These are phyloP conservation scores for Drosophila nr. perissopoda DNA, from an alignment of 2,888 invertebrate genomes.

Conservation along the genomic window DNA sequence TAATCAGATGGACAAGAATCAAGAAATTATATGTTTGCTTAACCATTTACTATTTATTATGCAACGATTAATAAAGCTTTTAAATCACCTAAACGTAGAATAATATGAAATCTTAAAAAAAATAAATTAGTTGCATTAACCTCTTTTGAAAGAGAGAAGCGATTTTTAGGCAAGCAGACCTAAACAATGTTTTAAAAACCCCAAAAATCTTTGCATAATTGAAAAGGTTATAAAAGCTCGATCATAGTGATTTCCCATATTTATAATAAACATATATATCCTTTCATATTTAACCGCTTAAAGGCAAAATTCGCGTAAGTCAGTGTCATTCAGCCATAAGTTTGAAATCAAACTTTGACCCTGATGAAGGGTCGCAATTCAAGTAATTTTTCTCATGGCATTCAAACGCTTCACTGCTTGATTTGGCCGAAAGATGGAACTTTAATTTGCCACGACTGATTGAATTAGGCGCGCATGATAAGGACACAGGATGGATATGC, in stretches of 20 bases:
- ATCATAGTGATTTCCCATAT: neutral
- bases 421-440: constrained; percentile 65
- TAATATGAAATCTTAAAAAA: neutral
- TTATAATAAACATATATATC: too few species aligned
- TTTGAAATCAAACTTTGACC: constrained; percentile 69
- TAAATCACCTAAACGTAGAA: neutral
- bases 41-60: neutral
- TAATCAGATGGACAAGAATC: neutral
- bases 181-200: neutral
- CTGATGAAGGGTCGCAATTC: constrained; percentile 51
- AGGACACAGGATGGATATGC: constrained; percentile 30
- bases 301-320: neutral
- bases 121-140: neutral
- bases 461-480: constrained; percentile 69
- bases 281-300: neutral
- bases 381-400: constrained; percentile 53
- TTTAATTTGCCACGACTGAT: constrained; percentile 80
- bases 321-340: constrained; percentile 29
- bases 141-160: neutral
- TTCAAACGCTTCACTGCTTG: constrained; percentile 60
- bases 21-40: neutral
- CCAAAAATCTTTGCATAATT: neutral
- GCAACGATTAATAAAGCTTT: neutral
- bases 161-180: neutral
- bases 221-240: neutral